Base-by-base conservation (phyloP, 2,113 vertebrate species). In the Psittacus erithacus region DNA sequence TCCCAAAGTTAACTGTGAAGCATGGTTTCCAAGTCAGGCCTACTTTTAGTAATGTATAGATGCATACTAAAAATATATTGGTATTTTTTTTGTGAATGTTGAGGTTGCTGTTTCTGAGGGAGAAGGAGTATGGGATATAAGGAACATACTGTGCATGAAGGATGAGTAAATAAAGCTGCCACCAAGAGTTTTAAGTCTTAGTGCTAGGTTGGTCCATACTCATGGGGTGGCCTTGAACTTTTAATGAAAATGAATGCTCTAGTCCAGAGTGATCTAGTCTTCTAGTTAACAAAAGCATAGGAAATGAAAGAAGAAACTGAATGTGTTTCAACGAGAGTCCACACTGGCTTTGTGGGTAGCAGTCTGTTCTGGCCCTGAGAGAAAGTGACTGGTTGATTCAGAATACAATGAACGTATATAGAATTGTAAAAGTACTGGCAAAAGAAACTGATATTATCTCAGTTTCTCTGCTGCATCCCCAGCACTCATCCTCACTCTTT, bases 121-220 rank as follows among this genome's bases (percentile, higher is more conserved):
- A 53, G 63, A 69, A 95, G 67, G 52, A 73, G 90, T 87, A 88
- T 94, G 93, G 86, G 38, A 73, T 82, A 52, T 57, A 85, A 41
- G 78, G 87, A 92, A 90, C 85, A 95, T 82, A 52, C 52, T 91
- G 49, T 91, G 68, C 87, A 44, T 85, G 75, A 89, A 95, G 73
- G 38, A 29, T 22, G 87, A 80, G 87, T 95, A 95, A 96, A 93
- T 93, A 85, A 93, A 90, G 49, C 83, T 95, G 80, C 73, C 70
- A 85, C 29, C 70, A 49, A 70, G 73, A 78, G 44, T 69, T 92
- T 84, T 68, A 84, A 90, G 83, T 52, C 62, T 82, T 87, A 62
- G 33, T 11, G 6, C 67, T 82, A 69, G 23, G 49, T 38, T 73
- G 57, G 90, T 91, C 76, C 17, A 27, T 89, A 62, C 78, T 93